Evolutionary conservation across 1,140 invertebrate species (phyloP), one percentile per base, ranked within the genome.

Genomic region (Macrotrachela quadricornifera): DNA sequence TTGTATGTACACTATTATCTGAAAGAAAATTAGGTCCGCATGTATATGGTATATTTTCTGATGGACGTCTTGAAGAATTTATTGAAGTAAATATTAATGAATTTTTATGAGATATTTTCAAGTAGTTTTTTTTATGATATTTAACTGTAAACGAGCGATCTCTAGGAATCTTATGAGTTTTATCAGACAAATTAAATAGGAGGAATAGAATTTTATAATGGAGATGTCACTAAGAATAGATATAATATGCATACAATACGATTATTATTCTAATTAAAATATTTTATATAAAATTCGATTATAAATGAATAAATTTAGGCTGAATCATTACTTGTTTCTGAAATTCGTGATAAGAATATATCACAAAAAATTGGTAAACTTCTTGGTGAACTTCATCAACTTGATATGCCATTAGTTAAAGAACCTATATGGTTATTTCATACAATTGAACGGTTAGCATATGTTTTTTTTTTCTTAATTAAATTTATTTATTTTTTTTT

Each of bases 391-490:
- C 83, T 94, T 57, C 90, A 95, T 63, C 75, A 71, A 14, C 79
- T 95, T 71, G 81, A 90, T 66, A 83, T 94, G 57, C 90, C 90
- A 0, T 78, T 94, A 55, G 85, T 80, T 51, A 94, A 94, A 70
- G 83, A 91, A 59, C 85, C 87, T 1, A 78, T 79, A 36, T 94
- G 85, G 85, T 67, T 95, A 0, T 90, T 83, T 80, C 81, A 85
- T 57, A 87, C 81, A 1, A 82, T 88, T 72, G 50, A 62, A 45
- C 66, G 61, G 67, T 70, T 60, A 61, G 59, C 12, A n/a, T n/a
- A 36, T 44, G 9, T n/a, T 44, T 15, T n/a, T 44, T 6, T n/a
- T n/a, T n/a, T n/a, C 12, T n/a, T n/a, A n/a, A n/a, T 30, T 8
- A 30, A 30, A 30, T 8, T 4, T 30, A 8, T 30, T 8, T 30